These are phyloP conservation scores for Melipona bicolor DNA, from an alignment of 2,888 invertebrate species.

Conservation along the genomic window DNA sequence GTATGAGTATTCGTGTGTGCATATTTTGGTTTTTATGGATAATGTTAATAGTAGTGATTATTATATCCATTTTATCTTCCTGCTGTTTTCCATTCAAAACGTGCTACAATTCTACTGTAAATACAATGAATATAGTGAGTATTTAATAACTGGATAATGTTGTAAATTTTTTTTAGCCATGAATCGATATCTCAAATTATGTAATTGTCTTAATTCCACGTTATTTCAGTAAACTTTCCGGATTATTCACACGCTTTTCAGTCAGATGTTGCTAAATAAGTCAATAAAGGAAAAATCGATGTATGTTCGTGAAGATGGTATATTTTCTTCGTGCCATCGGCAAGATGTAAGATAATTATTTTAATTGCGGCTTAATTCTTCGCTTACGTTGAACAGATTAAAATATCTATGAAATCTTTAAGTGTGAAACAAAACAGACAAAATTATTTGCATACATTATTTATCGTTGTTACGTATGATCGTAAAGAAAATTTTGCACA, in stretches of 20 bases:
- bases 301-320: constrained; percentile 15
- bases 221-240: constrained; percentile 35
- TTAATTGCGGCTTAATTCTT: not conserved
- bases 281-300: not conserved
- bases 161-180: not conserved
- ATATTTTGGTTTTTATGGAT: constrained; percentile 78
- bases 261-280: constrained; percentile 12
- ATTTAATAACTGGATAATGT: not conserved
- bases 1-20: constrained; percentile 75
- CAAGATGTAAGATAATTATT: constrained; percentile 37
- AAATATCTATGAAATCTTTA: not conserved
- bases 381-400: not conserved
- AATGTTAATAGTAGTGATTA: constrained; percentile 68
- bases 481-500: not conserved
- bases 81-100: constrained; percentile 62
- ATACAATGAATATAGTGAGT: constrained; percentile 33
- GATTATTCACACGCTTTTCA: not conserved
- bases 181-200: not conserved
- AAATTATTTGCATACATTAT: not conserved
- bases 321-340: constrained; percentile 32
- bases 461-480: not conserved
- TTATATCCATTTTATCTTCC: constrained; percentile 69
- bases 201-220: not conserved
- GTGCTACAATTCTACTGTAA: constrained; percentile 46
- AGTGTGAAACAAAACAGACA: not conserved